Conservation (phyloP, 2,888 invertebrate genomes). For the Caradrina clavipalpis region DNA sequence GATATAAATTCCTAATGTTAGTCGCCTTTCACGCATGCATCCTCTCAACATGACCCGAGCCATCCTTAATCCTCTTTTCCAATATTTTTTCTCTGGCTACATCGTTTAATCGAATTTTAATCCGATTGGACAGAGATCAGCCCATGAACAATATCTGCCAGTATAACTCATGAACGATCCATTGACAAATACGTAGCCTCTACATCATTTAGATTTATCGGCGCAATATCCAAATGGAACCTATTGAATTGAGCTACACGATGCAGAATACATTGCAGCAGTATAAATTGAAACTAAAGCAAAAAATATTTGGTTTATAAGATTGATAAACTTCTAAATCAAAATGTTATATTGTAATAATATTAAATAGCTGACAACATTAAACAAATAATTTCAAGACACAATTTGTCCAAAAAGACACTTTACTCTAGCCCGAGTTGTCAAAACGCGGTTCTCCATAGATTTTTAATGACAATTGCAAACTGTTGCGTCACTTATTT, state of each 20-base stretch:
- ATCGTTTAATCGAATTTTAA: not conserved
- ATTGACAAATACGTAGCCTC: conserved; percentile 39
- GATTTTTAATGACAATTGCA: no score
- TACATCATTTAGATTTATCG: conserved; percentile 62
- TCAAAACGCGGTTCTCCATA: no score
- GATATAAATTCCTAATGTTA: no score
- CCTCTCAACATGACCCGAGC: no score
- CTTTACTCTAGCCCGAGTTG: no score
- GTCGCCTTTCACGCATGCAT: no score
- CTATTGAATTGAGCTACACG: conserved; percentile 29
- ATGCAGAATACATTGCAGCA: conserved; percentile 23
- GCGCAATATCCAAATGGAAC: conserved; percentile 65
- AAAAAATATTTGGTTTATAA: not conserved
- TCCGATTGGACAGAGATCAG: not conserved
- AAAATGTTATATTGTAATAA: no score
- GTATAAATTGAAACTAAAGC: not conserved
- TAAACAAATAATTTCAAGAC: no score
- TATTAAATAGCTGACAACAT: no score
- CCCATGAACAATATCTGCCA: not conserved
- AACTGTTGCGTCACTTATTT: no score
- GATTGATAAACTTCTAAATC: not conserved
- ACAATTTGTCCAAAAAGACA: no score
- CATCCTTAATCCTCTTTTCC: not conserved
- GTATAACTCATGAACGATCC: conserved; percentile 15
- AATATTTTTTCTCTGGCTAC: not conserved